Conservation (phyloP, 2,888 invertebrate species). For the Eilema depressum region DNA sequence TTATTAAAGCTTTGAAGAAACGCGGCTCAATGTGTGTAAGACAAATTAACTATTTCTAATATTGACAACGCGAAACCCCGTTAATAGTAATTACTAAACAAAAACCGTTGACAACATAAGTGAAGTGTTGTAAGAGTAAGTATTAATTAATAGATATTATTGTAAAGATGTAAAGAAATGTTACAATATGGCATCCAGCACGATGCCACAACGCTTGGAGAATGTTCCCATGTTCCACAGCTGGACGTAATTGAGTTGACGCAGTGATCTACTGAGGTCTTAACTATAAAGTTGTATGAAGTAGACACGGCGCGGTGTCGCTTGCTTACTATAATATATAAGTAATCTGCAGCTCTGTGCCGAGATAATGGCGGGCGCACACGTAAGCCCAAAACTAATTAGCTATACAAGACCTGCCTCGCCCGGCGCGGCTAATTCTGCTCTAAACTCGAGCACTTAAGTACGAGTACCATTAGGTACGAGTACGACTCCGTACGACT, state of each 20-base stretch:
- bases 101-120: no score
- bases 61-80: no score
- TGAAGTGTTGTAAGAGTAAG: no score
- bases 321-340: not conserved
- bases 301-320: not conserved
- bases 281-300: not conserved
- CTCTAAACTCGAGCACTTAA: conserved; percentile 19
- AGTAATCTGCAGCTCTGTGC: not conserved
- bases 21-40: not conserved
- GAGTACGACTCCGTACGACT: not conserved
- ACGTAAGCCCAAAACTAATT: conserved; percentile 19
- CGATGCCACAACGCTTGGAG: no score
- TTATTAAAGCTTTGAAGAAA: not conserved
- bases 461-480: conserved; percentile 17
- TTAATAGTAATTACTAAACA: no score
- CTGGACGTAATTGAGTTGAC: not conserved
- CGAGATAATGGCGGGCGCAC: conserved; percentile 14
- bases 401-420: conserved; percentile 12
- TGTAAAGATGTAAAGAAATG: no score
- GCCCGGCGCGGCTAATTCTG: conserved; percentile 14
- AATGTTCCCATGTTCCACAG: no score
- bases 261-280: not conserved
- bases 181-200: not conserved
- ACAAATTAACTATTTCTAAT: not conserved
- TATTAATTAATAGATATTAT: no score